Percentiles rank a stretch among this genome's conserved stretches.
phyloP scores from a whole-genome alignment of 2,113 vertebrate genomes.

The Isurus oxyrinchus region DNA sequence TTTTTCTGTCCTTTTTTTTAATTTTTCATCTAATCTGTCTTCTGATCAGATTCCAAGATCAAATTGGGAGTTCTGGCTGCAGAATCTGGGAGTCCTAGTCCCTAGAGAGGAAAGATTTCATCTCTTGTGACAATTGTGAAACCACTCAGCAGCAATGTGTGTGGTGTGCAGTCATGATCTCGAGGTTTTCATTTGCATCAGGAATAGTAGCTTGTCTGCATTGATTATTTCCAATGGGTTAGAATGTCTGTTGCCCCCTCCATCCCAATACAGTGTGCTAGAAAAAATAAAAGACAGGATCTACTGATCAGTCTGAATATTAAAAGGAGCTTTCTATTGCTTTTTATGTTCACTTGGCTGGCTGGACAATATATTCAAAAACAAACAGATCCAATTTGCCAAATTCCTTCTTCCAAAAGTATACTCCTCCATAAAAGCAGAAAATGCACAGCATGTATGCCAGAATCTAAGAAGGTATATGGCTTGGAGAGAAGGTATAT shows the following conservation, averaged over 20 bases:
- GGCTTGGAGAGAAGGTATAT: no score
- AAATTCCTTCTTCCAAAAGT: neutral
- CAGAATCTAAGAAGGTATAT: neutral
- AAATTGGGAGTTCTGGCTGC: neutral
- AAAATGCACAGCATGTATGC: neutral
- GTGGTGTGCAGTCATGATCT: neutral
- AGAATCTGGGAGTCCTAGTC: neutral
- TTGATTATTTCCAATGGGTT: neutral
- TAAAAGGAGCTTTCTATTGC: neutral
- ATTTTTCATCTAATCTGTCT: neutral
- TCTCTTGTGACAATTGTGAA: neutral
- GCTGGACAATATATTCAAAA: neutral
- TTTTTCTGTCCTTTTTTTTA: neutral
- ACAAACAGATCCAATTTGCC: neutral
- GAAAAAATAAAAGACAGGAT: neutral
- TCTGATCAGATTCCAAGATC: neutral
- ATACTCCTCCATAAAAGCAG: neutral
- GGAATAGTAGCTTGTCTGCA: neutral
- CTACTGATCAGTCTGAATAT: neutral
- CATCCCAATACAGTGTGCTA: neutral
- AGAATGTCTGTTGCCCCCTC: neutral
- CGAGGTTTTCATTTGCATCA: neutral
- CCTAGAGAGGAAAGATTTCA: neutral
- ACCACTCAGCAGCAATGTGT: neutral
- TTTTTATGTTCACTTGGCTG: neutral